A percentile compares a stretch with the other conserved stretches of the same genome.
These are phyloP conservation scores for Scaptomyza parva DNA, from an alignment of 2,888 invertebrate genomes.

Conservation along the genomic window DNA sequence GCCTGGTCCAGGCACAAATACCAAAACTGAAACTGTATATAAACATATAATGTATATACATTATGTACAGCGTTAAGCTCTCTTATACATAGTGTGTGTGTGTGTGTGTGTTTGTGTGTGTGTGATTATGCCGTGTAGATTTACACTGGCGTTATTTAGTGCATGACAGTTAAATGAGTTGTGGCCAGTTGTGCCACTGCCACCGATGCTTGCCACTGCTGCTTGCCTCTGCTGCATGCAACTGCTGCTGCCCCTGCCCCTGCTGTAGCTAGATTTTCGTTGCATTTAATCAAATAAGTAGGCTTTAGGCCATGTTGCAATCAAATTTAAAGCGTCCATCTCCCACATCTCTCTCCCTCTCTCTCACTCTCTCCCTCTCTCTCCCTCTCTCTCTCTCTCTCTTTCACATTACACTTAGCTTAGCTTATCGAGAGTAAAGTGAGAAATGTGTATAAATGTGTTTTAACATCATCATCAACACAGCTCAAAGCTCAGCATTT, in stretches of 20 bases:
- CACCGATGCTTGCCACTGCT: not conserved
- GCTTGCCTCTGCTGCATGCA: constrained; percentile 41
- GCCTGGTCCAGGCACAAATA: constrained; percentile 32
- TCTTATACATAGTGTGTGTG: constrained; percentile 13
- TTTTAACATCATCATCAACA: constrained; percentile 7
- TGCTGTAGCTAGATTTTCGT: constrained; percentile 57
- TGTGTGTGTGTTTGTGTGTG: constrained; percentile 14
- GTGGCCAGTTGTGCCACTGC: constrained; percentile 53
- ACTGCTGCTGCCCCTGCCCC: not conserved
- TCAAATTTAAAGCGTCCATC: constrained; percentile 38
- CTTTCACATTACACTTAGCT: constrained; percentile 35
- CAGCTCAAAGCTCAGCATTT: constrained; percentile 23
- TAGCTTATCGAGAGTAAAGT: constrained; percentile 12
- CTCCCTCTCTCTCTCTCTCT: too few relatives aligned
- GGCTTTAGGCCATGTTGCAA: constrained; percentile 39
- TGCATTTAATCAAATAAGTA: constrained; percentile 63
- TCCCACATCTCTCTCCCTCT: not conserved
- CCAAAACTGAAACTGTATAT: constrained; percentile 27
- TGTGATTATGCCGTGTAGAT: constrained; percentile 56
- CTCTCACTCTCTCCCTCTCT: too few relatives aligned
- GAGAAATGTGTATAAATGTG: constrained; percentile 3
- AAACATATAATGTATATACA: constrained; percentile 17
- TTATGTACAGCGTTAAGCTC: constrained; percentile 63
- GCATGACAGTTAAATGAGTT: constrained; percentile 80
- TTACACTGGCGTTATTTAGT: constrained; percentile 75